Conservation (phyloP, 1,140 invertebrate genomes). For the Cataglyphis hispanica region DNA sequence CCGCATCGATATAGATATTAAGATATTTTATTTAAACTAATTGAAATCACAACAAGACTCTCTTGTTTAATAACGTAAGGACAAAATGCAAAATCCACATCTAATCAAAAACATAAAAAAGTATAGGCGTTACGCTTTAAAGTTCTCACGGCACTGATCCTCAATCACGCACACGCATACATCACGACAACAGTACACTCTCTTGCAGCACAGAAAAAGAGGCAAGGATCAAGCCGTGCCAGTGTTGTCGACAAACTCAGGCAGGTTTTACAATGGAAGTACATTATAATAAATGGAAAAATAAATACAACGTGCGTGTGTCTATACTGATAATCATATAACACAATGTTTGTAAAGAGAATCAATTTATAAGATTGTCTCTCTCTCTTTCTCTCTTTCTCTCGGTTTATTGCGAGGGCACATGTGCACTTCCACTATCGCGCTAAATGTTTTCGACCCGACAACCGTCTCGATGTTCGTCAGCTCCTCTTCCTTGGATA, state of each 20-base stretch:
- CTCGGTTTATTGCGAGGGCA: slow-evolving; percentile 71
- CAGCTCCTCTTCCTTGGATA: slow-evolving; percentile 40
- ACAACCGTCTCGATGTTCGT: slow-evolving; percentile 54
- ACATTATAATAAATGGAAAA: slow-evolving; percentile 82
- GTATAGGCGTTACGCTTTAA: slow-evolving; percentile 23
- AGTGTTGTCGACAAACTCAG: slow-evolving; percentile 28
- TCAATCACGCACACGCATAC: slow-evolving; percentile 48
- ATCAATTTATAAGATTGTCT: slow-evolving; percentile 61
- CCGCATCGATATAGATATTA: slow-evolving; percentile 19
- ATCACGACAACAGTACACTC: slow-evolving; percentile 28
- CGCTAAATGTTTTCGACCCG: slow-evolving; percentile 17
- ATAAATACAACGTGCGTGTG: slow-evolving; percentile 83
- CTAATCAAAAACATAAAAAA: slow-evolving; percentile 55
- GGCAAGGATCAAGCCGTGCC: not conserved
- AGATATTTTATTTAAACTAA: slow-evolving; percentile 60
- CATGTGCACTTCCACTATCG: slow-evolving; percentile 66
- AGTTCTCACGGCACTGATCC: slow-evolving; percentile 20
- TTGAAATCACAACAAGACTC: slow-evolving; percentile 39
- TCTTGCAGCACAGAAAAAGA: slow-evolving; percentile 26
- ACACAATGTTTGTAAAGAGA: slow-evolving; percentile 79
- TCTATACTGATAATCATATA: slow-evolving; percentile 82
- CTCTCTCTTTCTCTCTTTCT: not conserved
- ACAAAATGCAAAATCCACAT: slow-evolving; percentile 51
- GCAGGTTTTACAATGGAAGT: slow-evolving; percentile 78
- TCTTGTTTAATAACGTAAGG: not conserved